A percentile compares a stretch with the other conserved stretches of the same genome.
Conservation (phyloP, 2,888 invertebrate genomes). For the Drosophila quinaria region DNA sequence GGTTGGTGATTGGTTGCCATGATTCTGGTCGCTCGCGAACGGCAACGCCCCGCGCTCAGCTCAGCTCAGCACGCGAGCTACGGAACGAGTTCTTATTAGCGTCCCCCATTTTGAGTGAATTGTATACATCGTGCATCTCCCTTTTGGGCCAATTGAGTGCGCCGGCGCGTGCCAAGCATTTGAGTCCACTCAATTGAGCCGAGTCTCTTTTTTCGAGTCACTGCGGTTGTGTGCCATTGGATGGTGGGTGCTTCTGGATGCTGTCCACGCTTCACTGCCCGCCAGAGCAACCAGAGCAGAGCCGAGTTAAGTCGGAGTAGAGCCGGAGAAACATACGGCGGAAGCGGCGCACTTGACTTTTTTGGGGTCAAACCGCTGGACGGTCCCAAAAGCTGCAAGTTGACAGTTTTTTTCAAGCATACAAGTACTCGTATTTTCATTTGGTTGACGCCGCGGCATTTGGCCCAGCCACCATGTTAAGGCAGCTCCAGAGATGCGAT, state of each 20-base stretch:
- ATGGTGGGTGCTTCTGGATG: slow-evolving; percentile 35
- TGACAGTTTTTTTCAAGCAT: slow-evolving; percentile 52
- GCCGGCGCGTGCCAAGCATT: slow-evolving; percentile 77
- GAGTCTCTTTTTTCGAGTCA: slow-evolving; percentile 25
- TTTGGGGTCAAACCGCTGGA: slow-evolving; percentile 77
- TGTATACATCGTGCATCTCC: background rate
- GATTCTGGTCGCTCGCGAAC: slow-evolving; percentile 37
- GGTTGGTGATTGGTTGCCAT: slow-evolving; percentile 79
- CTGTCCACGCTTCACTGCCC: slow-evolving; percentile 53
- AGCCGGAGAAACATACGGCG: slow-evolving; percentile 5
- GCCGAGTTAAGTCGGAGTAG: background rate
- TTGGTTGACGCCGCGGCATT: slow-evolving; percentile 15
- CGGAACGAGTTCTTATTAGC: slow-evolving; percentile 65
- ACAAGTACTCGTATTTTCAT: slow-evolving; percentile 26
- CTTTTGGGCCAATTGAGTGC: slow-evolving; percentile 69
- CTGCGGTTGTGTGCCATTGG: slow-evolving; percentile 52
- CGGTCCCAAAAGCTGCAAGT: slow-evolving; percentile 49
- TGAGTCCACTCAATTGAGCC: slow-evolving; percentile 29
- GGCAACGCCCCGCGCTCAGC: slow-evolving; percentile 68
- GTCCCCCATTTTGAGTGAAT: slow-evolving; percentile 82
- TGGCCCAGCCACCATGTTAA: slow-evolving; percentile 25
- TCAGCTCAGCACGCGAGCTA: slow-evolving; percentile 38
- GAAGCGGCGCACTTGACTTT: slow-evolving; percentile 70
- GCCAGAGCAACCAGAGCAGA: slow-evolving; percentile 9
- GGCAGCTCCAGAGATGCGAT: slow-evolving; percentile 33